Evolutionary conservation across 2,888 invertebrate genomes (phyloP), one percentile per base, ranked within the genome.

Genomic region (Agelastica alni): DNA sequence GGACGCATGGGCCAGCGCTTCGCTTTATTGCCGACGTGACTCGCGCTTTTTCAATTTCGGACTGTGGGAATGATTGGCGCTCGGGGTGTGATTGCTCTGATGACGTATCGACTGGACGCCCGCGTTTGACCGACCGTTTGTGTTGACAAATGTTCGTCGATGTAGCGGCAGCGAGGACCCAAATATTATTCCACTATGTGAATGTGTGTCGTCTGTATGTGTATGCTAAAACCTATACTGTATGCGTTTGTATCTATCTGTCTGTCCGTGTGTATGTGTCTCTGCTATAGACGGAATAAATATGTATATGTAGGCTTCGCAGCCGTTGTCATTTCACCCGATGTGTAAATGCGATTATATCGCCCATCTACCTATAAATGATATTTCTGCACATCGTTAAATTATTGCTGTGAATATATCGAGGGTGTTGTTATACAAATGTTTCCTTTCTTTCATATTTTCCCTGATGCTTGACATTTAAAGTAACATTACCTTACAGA

Each of bases 41-140:
- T 76, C 75, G 75, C 76, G 76, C 75, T 76, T 77, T 77, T 77
- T 77, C 77, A 77, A 77, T 77, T 77, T 77, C 75, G 74, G 71
- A 71, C 72, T 68, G 71, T 69, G 72, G 71, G 74, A 74, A 75
- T 76, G 76, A 77, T 77, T 76, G 77, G 75, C 76, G 77, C 76
- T 77, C 68, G 71, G 77, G 77, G 77, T 77, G 76, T 75, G 76
- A 77, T 77, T 77, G 76, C 74, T 75, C 71, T 72, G 76, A 77
- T 77, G 77, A 77, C 77, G 73, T 76, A 77, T 75, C 71, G 75
- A 71, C 72, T 73, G 70, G 71, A 70, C 56, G 47, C 66, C n/a
- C 68, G 68, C 69, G 65, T 67, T 71, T 70, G 67, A 67, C 69
- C 70, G 66, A 67, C 66, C 68, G 66, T 63, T 68, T 68, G 66